These are phyloP conservation scores for Eulacestoma nigropectus DNA, from an alignment of 2,113 vertebrate genomes.

Conservation along the genomic window DNA sequence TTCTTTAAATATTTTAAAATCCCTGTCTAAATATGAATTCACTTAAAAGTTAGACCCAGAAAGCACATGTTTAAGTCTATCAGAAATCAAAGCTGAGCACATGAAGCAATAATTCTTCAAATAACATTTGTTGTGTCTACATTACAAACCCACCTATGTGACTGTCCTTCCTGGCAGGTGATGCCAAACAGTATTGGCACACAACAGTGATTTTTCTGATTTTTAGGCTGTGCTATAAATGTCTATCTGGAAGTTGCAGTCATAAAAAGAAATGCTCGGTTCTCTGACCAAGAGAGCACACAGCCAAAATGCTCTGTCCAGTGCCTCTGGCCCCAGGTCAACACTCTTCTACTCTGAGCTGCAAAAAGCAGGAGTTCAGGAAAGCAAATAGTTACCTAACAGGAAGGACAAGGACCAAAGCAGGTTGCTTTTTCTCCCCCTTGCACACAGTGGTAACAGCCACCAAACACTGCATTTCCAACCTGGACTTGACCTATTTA, in stretches of 20 bases:
- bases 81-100: not conserved
- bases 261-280: not conserved
- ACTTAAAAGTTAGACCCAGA: not conserved
- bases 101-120: not conserved
- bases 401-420: not conserved
- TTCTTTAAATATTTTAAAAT: not conserved
- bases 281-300: not conserved
- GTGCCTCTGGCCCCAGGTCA: not conserved
- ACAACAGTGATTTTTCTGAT: fast-evolving
- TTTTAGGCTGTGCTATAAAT: not conserved
- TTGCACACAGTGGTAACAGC: not conserved
- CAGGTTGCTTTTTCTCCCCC: not conserved
- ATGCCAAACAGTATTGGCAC: not conserved
- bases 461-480: not conserved
- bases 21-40: not conserved
- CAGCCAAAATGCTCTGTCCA: not conserved
- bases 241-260: not conserved
- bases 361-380: not conserved
- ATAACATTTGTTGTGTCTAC: not conserved
- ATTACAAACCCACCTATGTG: not conserved
- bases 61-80: not conserved
- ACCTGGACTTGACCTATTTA: not conserved
- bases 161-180: not conserved
- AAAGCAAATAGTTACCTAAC: not conserved
- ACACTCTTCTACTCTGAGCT: not conserved